Percentiles rank a stretch among this genome's conserved stretches.
Evolutionary conservation across 37 sponge, comb jelly and placozoan species (phyloP).

Genomic region (Beroe ovata): DNA sequence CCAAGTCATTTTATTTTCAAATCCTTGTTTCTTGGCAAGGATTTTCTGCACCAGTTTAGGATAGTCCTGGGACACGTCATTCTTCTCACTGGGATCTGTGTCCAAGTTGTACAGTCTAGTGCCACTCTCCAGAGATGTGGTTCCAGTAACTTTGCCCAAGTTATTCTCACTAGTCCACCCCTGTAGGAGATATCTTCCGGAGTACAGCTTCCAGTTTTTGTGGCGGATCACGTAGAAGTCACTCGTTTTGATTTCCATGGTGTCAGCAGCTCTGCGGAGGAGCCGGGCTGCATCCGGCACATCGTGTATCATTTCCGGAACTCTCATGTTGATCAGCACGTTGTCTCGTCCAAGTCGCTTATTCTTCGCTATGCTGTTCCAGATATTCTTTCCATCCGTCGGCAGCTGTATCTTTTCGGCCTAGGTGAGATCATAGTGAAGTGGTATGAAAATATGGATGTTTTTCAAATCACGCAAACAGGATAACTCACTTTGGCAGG

Average conservation of each 20-base stretch:
- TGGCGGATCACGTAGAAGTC: constrained; percentile 16
- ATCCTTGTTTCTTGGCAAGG: background rate
- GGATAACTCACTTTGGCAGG: background rate
- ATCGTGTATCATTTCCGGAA: background rate
- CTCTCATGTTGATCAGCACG: background rate
- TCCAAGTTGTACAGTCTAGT: background rate
- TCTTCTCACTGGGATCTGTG: background rate
- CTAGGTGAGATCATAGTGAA: background rate
- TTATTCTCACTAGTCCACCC: constrained; percentile 28
- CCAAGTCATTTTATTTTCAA: background rate
- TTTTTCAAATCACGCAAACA: background rate
- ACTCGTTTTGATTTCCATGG: background rate
- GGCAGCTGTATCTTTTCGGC: background rate
- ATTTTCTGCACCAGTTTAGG: background rate
- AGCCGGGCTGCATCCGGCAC: background rate
- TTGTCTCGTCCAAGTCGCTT: background rate
- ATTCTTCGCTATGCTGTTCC: background rate
- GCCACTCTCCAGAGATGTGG: background rate
- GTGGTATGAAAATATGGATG: background rate
- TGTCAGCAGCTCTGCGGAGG: background rate
- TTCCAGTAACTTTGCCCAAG: background rate
- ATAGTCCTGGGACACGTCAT: background rate
- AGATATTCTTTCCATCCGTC: background rate
- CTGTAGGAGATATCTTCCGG: background rate
- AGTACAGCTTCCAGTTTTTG: constrained; percentile 33